Evolutionary conservation across 2,797 vertebrate species (phyloP), one percentile per base, ranked within the genome.

Genomic region (Mormyrops attenuatus): DNA sequence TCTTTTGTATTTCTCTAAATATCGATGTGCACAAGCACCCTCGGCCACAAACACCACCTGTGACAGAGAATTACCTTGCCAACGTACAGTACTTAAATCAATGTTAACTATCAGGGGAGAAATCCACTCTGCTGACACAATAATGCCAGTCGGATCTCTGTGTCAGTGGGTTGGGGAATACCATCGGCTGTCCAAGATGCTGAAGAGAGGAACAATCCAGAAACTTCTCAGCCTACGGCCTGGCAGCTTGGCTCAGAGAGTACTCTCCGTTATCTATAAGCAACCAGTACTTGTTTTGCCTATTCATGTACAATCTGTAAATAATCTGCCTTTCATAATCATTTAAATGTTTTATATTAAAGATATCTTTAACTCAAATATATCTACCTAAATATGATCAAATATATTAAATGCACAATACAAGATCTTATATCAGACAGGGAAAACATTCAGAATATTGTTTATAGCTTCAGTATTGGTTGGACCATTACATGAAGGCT

Each of bases 141-240:
- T 91, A 90, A 85, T 88, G 30, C 30, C 50, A 90, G 90, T 66
- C 50, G 88, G 82, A 92, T 91, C 89, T 93, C 90, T 93, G 90
- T 92, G 89, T 88, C 91, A 91, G 89, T 91, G 88, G 85, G 89
- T 90, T 92, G 91, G 38, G 41, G 91, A 86, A 60, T 22, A 90
- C 92, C 69, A 92, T 91, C 93, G 93, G 92, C 90, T 88, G 88
- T 92, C 91, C 92, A 93, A 55, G 53, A 91, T 85, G 90, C 88
- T 90, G 91, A 91, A 90, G 30, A 91, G 90, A 92, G 93, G 92
- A 93, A 94, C 13, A 1, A 57, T 89, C 89, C 90, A 92, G 91
- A 91, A 93, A 92, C 90, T 93, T 92, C 82, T 52, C 47, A 85
- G 22, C 47, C 26, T n/a, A 20, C 17, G 41, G 5, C 38, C 91